phyloP scores from a whole-genome alignment of 2,888 invertebrate species.

The Drosophila sordidapex region DNA sequence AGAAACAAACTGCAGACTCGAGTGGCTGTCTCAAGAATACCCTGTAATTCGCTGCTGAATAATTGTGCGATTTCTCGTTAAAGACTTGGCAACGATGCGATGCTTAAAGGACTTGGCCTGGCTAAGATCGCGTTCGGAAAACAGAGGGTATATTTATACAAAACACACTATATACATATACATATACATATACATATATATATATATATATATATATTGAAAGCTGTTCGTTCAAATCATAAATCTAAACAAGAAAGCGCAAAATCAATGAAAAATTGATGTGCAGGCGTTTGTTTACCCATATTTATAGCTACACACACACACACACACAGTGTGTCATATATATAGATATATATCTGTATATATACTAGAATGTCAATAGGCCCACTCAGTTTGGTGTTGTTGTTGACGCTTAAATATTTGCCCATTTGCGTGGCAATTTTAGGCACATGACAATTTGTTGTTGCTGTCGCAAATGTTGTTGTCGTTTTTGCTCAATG shows the following conservation, averaged over 20 bases:
- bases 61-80: background rate
- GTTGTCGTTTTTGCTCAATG: constrained; percentile 13
- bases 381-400: constrained; percentile 33
- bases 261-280: constrained; percentile 31
- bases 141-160: no score
- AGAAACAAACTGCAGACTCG: background rate
- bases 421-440: constrained; percentile 77
- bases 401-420: constrained; percentile 69
- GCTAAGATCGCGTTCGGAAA: no score
- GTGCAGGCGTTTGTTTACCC: constrained; percentile 54
- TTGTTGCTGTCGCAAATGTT: constrained; percentile 10
- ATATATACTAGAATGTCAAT: constrained; percentile 51
- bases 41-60: background rate
- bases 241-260: constrained; percentile 44
- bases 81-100: background rate
- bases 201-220: constrained; percentile 5
- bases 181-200: background rate
- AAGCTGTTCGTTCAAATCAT: constrained; percentile 30
- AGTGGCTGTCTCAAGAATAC: background rate
- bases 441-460: constrained; percentile 77
- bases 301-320: constrained; percentile 25
- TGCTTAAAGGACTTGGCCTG: background rate
- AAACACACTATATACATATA: no score
- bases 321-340: background rate
- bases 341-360: background rate